A percentile compares a stretch with the other conserved stretches of the same genome.
phyloP scores from a whole-genome alignment of 37 sponge, comb jelly and placozoan species.

The Mnemiopsis leidyi region DNA sequence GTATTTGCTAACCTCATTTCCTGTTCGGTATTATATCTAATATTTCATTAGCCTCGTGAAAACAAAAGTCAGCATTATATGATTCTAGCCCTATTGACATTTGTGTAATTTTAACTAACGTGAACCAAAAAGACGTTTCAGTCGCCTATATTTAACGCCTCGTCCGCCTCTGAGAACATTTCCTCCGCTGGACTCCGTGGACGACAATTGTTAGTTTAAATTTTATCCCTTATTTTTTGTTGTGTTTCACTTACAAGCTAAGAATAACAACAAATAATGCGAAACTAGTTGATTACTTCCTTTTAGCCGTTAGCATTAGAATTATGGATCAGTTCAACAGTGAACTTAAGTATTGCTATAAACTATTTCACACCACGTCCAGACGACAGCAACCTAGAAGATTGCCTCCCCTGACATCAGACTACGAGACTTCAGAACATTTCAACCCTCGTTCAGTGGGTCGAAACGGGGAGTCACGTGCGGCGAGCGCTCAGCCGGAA shows the following conservation, averaged over 20 bases:
- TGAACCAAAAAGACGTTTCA: conserved; percentile 55
- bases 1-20: too few species aligned
- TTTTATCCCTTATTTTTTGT: not conserved
- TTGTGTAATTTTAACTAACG: conserved; percentile 1
- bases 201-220: conserved; percentile 12
- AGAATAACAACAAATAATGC: too few species aligned
- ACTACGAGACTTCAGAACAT: conserved; percentile 13
- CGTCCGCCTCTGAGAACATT: conserved; percentile 23
- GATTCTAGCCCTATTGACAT: too few species aligned
- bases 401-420: conserved; percentile 40
- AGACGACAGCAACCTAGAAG: conserved; percentile 60
- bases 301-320: too few species aligned
- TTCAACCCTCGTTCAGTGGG: not conserved
- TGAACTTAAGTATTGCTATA: too few species aligned
- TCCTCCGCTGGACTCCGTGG: conserved; percentile 39
- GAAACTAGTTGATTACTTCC: too few species aligned
- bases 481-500: conserved; percentile 54
- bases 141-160: conserved; percentile 65
- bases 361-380: too few species aligned
- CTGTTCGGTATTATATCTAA: too few species aligned
- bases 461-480: conserved; percentile 48
- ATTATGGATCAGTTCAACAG: too few species aligned
- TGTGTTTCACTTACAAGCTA: not conserved
- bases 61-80: too few species aligned
- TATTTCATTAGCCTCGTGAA: too few species aligned